Evolutionary conservation across 2,797 vertebrate genomes (phyloP).

Genomic region (Cheirogaleus major): DNA sequence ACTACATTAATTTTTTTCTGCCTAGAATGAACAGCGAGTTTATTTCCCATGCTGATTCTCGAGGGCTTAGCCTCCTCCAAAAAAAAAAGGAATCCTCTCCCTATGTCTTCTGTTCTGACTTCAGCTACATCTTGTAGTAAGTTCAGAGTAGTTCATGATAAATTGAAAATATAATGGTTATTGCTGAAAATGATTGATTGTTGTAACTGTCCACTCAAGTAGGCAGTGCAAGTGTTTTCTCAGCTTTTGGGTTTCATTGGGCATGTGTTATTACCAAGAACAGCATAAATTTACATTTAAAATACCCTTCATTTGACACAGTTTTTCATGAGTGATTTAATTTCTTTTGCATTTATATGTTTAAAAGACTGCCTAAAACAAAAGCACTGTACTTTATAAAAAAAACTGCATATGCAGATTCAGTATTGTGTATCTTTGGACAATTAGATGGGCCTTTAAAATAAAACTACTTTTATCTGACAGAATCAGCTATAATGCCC

Average conservation of each 20-base stretch:
- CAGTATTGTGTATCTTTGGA: constrained; percentile 78
- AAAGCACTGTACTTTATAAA: constrained; percentile 70
- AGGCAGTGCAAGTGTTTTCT: constrained; percentile 79
- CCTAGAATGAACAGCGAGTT: constrained; percentile 81
- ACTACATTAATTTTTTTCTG: constrained; percentile 76
- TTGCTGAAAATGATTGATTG: constrained; percentile 73
- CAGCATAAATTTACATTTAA: constrained; percentile 65
- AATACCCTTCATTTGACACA: constrained; percentile 62
- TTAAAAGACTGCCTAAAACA: constrained; percentile 71
- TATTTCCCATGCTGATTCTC: constrained; percentile 82
- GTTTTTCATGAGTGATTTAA: constrained; percentile 77
- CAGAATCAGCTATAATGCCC: constrained; percentile 69
- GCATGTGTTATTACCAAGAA: constrained; percentile 76
- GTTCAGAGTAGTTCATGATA: constrained; percentile 80
- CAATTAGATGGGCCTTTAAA: constrained; percentile 75
- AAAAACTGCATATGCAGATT: constrained; percentile 75
- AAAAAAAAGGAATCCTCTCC: constrained; percentile 73
- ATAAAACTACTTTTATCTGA: constrained; percentile 63
- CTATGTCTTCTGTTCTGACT: constrained; percentile 76
- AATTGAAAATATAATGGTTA: constrained; percentile 71
- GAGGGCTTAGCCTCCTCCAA: constrained; percentile 68
- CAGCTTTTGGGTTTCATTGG: constrained; percentile 74
- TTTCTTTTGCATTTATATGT: constrained; percentile 79
- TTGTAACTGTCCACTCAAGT: constrained; percentile 73
- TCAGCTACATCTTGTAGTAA: constrained; percentile 82